These are phyloP conservation scores for Leptinotarsa lineolata DNA, from an alignment of 1,140 invertebrate species.

Conservation along the genomic window DNA sequence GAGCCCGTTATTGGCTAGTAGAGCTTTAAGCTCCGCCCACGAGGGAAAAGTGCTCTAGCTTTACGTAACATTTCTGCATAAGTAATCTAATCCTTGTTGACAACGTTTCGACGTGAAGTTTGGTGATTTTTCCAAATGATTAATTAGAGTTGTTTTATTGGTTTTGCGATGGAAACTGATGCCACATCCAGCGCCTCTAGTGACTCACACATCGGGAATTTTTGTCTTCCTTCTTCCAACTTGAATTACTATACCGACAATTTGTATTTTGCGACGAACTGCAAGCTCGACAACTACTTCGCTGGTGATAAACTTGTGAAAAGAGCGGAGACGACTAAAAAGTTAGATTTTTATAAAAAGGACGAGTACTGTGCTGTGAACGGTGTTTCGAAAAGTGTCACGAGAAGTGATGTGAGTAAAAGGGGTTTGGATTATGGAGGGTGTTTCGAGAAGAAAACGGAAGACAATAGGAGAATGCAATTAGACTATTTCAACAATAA, in stretches of 20 bases:
- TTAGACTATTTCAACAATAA: conserved; percentile 35
- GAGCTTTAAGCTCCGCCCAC: conserved; percentile 28
- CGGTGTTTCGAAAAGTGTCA: conserved; percentile 32
- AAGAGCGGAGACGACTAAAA: conserved; percentile 34
- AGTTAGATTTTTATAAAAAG: conserved; percentile 34
- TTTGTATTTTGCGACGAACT: conserved; percentile 45
- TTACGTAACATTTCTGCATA: conserved; percentile 25
- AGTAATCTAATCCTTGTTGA: conserved; percentile 26
- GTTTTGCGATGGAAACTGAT: conserved; percentile 48
- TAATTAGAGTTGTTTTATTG: conserved; percentile 8
- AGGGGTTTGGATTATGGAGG: conserved; percentile 37
- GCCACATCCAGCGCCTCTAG: conserved; percentile 49
- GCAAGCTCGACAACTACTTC: conserved; percentile 48
- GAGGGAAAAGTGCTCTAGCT: conserved; percentile 25
- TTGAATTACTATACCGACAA: conserved; percentile 50
- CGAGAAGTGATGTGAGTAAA: conserved; percentile 40
- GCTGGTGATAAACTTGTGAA: conserved; percentile 40
- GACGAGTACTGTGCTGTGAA: conserved; percentile 36
- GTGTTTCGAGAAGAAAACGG: conserved; percentile 46
- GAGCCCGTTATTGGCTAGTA: conserved; percentile 14
- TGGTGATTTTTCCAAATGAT: conserved; percentile 17
- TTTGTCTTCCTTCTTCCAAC: conserved; percentile 33
- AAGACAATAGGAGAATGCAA: conserved; percentile 41
- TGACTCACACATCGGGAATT: conserved; percentile 48
- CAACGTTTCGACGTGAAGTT: conserved; percentile 12